Evolutionary conservation across 2,797 vertebrate genomes (phyloP).

Genomic region (Paramormyrops hopkinsi): DNA sequence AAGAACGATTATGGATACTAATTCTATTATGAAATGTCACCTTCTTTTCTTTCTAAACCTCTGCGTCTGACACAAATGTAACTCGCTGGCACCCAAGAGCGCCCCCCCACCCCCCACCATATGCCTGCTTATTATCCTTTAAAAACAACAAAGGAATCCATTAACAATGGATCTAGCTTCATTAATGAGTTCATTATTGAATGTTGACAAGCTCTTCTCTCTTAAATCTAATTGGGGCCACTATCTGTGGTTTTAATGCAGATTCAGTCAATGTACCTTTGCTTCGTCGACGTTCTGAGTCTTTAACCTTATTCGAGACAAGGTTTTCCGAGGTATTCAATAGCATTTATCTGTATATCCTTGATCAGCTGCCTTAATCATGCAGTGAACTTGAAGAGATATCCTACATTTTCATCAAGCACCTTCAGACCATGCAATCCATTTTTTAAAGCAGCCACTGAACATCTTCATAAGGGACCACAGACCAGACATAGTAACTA

Average conservation of each 20-base stretch:
- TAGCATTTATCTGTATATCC: background rate
- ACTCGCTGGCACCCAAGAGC: background rate
- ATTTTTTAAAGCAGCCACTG: background rate
- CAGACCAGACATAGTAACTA: background rate
- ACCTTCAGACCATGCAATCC: background rate
- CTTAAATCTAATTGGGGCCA: background rate
- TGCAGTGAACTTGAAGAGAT: background rate
- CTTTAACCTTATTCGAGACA: background rate
- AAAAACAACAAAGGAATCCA: background rate
- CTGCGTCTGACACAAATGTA: background rate
- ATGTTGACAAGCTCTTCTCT: slow-evolving; percentile 15
- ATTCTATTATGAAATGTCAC: background rate
- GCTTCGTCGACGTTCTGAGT: background rate
- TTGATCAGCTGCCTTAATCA: background rate
- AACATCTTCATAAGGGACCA: background rate
- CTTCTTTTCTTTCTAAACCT: background rate
- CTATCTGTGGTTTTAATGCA: background rate
- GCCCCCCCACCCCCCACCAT: background rate
- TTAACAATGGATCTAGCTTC: background rate
- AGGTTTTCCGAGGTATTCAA: background rate
- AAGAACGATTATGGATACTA: slow-evolving; percentile 9
- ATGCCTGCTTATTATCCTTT: background rate
- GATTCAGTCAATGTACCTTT: background rate
- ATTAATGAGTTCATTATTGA: slow-evolving; percentile 18
- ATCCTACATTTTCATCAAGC: background rate